These are phyloP conservation scores for Corythaeola cristata DNA, from an alignment of 2,113 vertebrate species.

Conservation along the genomic window DNA sequence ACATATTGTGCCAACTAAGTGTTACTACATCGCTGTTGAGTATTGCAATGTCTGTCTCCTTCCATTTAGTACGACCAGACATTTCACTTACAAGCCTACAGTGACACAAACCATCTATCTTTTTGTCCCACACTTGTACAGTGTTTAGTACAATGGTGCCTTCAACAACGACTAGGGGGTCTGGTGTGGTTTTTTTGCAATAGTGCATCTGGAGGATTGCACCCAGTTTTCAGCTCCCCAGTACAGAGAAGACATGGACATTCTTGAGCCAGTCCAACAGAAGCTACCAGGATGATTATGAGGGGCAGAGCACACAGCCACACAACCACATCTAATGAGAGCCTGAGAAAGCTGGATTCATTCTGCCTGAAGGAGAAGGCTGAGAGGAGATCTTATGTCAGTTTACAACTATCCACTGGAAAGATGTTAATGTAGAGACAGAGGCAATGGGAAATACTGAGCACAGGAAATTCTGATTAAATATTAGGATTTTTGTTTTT, in stretches of 20 bases:
- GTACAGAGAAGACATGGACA: not conserved
- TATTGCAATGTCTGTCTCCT: not conserved
- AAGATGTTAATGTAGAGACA: not conserved
- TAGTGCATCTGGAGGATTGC: not conserved
- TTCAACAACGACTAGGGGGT: not conserved
- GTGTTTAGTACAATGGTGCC: not conserved
- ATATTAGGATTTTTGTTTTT: not conserved
- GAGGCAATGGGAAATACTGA: accelerated
- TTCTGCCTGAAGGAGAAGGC: not conserved
- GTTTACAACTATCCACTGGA: too few species aligned
- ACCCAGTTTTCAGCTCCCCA: not conserved
- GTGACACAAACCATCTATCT: not conserved
- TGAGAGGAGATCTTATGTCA: not conserved
- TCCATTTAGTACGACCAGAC: not conserved
- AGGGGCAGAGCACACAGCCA: not conserved
- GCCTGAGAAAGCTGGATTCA: not conserved
- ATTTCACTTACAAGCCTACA: not conserved
- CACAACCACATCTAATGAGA: too few species aligned
- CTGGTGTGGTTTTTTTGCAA: not conserved
- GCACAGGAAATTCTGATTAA: not conserved
- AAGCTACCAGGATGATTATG: not conserved
- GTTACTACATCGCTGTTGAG: not conserved
- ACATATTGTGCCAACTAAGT: not conserved
- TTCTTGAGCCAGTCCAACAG: not conserved
- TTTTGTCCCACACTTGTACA: too few species aligned